Evolutionary conservation across 2,113 vertebrate genomes (phyloP), one percentile per base, ranked within the genome.

Genomic region (Actenoides lindsayi): DNA sequence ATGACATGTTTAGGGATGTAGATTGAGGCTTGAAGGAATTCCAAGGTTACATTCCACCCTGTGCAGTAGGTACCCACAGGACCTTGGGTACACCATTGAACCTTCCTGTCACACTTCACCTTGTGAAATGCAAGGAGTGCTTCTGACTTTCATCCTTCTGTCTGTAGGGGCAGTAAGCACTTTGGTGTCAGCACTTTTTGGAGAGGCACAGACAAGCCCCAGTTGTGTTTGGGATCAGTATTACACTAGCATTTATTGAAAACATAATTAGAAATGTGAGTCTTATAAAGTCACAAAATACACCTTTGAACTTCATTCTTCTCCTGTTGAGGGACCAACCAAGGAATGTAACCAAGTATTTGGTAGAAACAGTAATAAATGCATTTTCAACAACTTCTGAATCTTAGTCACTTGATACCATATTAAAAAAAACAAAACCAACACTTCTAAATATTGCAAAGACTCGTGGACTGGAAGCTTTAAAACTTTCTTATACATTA

Each of bases 401-500:
- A 69, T 75, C 35, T 81, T 83, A 57, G 7, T 94, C 28, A 39
- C 23, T 81, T 88, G 73, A 51, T 91, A 56, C 9, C 41, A 27
- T 64, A 53, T 25, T 89, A 19, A 25, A 87, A 90, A 90, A 63
- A 78, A 85, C 31, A 39, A 63, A 39, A 23, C 21, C 21, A 25
- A 3, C 21, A 80, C 24, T 73, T 94, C 54, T 90, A 77, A 88
- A 48, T 62, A 65, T 60, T 87, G 35, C 39, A 86, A 71, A 92
- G 90, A 20, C 13, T 68, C 48, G 25, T 5, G 19, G 35, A 41
- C 13, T 71, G 62, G 51, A 81, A 50, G 73, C 42, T 92, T 85
- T 77, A 77, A 77, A 95, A 56, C 41, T 31, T 77, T 27, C 51
- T 71, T 84, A 84, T 76, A 90, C 73, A 91, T 91, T 88, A 74